A percentile compares a stretch with the other conserved stretches of the same genome.
Conservation (phyloP, 23 tunicate genomes). For the Trididemnum nubilum region DNA sequence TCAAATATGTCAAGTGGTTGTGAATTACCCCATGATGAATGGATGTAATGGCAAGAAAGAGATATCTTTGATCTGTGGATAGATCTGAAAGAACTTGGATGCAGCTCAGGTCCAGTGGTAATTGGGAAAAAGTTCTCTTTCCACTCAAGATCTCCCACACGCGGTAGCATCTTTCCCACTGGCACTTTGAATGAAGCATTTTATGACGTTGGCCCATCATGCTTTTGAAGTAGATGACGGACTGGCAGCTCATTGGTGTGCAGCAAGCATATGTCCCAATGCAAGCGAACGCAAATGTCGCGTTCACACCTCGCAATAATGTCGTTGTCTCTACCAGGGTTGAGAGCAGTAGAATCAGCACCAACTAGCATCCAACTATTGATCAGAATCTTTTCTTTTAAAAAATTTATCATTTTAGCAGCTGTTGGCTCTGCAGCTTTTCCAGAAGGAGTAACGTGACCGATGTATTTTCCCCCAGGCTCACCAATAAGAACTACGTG, state of each 20-base stretch:
- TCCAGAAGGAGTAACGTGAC: neutral
- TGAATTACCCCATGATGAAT: neutral
- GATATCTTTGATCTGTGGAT: slow-evolving; percentile 22
- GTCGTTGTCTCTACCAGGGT: neutral
- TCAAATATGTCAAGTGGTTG: neutral
- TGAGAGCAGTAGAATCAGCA: slow-evolving; percentile 18
- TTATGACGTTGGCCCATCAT: slow-evolving; percentile 12
- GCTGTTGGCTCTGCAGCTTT: slow-evolving; percentile 24
- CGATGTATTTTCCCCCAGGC: slow-evolving; percentile 16
- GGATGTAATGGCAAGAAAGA: neutral
- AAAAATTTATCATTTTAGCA: neutral
- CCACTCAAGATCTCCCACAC: neutral
- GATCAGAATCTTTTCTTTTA: neutral
- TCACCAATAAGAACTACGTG: slow-evolving; percentile 14
- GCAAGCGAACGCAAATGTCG: slow-evolving; percentile 8
- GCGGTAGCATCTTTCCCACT: slow-evolving; percentile 4
- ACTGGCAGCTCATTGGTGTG: slow-evolving; percentile 1
- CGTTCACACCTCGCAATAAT: slow-evolving; percentile 25
- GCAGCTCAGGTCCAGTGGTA: neutral
- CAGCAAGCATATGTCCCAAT: slow-evolving; percentile 10
- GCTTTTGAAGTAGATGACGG: slow-evolving; percentile 16
- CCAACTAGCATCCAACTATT: neutral
- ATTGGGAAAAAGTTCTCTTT: slow-evolving; percentile 1
- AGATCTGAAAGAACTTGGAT: neutral
- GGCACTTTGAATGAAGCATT: slow-evolving; percentile 25